Evolutionary conservation across 2,797 vertebrate species (phyloP), one percentile per base, ranked within the genome.

Genomic region (Sebastes wilsoni): DNA sequence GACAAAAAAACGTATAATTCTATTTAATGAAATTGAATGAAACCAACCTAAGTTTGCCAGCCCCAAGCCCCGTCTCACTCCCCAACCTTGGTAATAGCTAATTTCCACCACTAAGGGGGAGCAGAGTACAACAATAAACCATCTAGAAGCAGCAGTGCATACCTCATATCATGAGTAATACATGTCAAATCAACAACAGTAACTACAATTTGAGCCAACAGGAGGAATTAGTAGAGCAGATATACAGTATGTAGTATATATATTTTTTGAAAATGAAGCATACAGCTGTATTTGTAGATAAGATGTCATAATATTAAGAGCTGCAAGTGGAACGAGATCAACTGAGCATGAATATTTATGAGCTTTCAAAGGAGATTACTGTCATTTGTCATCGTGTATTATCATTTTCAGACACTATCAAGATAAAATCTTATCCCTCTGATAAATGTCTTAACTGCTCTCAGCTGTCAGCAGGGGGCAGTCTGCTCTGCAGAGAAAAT

Each of bases 401-500:
- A 38, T 23, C 9, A 36, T 73, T 82, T 74, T 72, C 11, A 62
- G 27, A 82, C 36, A 64, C 55, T 14, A 22, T 61, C 34, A 34
- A 66, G 27, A 74, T 46, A 38, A 72, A 59, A 75, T 58, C 32
- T 20, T 30, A 66, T 70, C 14, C 11, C 8, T 23, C 34, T 56
- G 28, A 34, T 38, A 16, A 18, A 58, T 30, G 30, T 11, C 27
- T 10, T 3, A 2, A 34, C 7, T 36, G 22, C 16, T 55, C 12
- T 58, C 2, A 25, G 4, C 54, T 42, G n/a, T 77, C 90, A 86
- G 80, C 83, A 92, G 89, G 85, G 86, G 84, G 81, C 83, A 65
- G 70, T 82, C 9, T 75, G 27, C 49, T 77, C 82, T 72, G 58
- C 32, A 77, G 64, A 59, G 60, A 66, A 66, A 77, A 55, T 12